phyloP scores from a whole-genome alignment of 2,113 vertebrate genomes.

The Seriola quinqueradiata region DNA sequence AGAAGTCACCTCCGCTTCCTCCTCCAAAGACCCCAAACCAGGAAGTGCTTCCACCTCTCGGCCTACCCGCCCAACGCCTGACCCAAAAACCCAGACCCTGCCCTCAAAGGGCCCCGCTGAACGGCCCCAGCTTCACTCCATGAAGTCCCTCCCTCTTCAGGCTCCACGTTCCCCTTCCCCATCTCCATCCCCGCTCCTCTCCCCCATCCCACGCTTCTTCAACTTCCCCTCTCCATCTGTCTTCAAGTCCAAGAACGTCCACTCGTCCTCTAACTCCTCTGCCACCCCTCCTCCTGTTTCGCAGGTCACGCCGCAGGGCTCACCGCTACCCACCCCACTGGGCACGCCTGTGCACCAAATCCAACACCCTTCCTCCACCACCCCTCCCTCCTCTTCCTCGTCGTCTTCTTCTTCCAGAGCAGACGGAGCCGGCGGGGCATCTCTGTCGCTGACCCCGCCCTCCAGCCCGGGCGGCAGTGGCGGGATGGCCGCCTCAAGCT shows the following conservation, averaged over 20 bases:
- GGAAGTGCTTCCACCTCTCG: slow-evolving; percentile 79
- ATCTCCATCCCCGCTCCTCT: slow-evolving; percentile 82
- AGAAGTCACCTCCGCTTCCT: slow-evolving; percentile 80
- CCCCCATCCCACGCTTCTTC: slow-evolving; percentile 87
- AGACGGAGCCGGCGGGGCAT: slow-evolving; percentile 80
- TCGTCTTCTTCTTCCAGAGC: slow-evolving; percentile 86
- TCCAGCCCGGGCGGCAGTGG: slow-evolving; percentile 89
- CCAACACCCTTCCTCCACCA: slow-evolving; percentile 82
- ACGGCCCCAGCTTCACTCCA: slow-evolving; percentile 88
- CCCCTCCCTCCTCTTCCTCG: slow-evolving; percentile 86
- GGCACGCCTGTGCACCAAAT: slow-evolving; percentile 89
- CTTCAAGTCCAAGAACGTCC: slow-evolving; percentile 85
- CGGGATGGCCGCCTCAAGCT: slow-evolving; percentile 86
- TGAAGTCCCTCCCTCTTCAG: slow-evolving; percentile 89
- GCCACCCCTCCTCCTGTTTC: slow-evolving; percentile 83
- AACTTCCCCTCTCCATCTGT: slow-evolving; percentile 89
- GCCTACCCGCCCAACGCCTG: slow-evolving; percentile 80
- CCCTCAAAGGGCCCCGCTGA: slow-evolving; percentile 88
- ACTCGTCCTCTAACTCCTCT: slow-evolving; percentile 83
- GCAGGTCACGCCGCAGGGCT: slow-evolving; percentile 91
- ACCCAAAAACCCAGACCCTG: slow-evolving; percentile 93
- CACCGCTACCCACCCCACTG: slow-evolving; percentile 87
- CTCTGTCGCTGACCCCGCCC: slow-evolving; percentile 87
- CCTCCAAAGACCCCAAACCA: slow-evolving; percentile 84
- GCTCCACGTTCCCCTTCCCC: slow-evolving; percentile 82